Base-by-base conservation (phyloP, 2,888 invertebrate genomes). In the Thalpophila matura region DNA sequence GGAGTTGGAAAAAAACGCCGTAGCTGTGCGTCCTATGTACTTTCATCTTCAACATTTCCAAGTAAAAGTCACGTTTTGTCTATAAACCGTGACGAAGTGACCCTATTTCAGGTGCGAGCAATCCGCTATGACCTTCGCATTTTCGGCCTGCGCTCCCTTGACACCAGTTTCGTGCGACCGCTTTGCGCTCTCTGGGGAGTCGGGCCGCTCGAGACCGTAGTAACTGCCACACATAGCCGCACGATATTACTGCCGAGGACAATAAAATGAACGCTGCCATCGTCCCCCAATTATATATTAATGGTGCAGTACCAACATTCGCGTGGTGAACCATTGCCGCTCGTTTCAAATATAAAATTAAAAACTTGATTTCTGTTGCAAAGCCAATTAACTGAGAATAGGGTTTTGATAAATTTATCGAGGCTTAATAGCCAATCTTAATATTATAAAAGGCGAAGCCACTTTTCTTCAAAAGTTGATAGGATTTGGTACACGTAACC, bases 51-150 rank as follows among this genome's bases (percentile, higher is more conserved):
- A 81, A 85, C 83, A 88, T 87, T 90, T 86, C 85, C 83, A 86
- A 89, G 88, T 89, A 86, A 89, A 89, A 90, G 90, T 89, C 90
- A 89, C 89, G 90, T 90, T 85, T 83, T 72, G 86, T 86, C 86
- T 86, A 89, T 90, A 89, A 91, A 88, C 80, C 85, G 87, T 89
- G 89, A 86, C 86, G 81, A 85, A 89, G 88, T 91, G 89, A 90
- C 89, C 90, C 89, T 91, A 90, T 90, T 91, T 89, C 85, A 89
- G 89, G 88, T 88, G 87, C 89, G 84, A 88, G 87, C 91, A 91
- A 92, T 91, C 90, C 88, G 85, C 83, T 83, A 82, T 88, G 89
- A 92, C 92, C 92, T 93, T 93, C 91, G 86, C 92, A 92, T 91
- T 92, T 92, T 88, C 81, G 77, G 84, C 71, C 82, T 86, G 79